These are phyloP conservation scores for Garrulus glandarius DNA, from an alignment of 2,797 vertebrate species.

Conservation along the genomic window DNA sequence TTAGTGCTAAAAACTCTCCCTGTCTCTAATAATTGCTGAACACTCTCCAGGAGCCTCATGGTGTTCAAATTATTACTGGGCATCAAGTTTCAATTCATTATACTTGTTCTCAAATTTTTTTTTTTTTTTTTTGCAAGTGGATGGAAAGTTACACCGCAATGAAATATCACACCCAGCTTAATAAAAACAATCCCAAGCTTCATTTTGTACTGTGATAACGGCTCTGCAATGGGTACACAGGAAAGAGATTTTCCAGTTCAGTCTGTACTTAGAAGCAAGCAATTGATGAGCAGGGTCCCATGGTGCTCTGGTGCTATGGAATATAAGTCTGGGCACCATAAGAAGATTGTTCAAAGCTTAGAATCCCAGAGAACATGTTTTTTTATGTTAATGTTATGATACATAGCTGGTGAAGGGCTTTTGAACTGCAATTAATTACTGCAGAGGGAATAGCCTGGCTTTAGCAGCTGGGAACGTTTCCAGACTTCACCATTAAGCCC, in stretches of 20 bases:
- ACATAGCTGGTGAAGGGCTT: constrained; percentile 26
- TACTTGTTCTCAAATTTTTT: background rate
- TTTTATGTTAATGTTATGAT: constrained; percentile 35
- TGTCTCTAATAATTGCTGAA: background rate
- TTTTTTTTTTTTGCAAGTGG: background rate
- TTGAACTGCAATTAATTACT: constrained; percentile 48
- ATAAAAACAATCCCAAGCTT: background rate
- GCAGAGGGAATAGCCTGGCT: constrained; percentile 39
- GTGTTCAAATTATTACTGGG: background rate
- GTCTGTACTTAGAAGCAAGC: background rate
- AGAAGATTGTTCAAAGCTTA: constrained; percentile 51
- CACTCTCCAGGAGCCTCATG: background rate
- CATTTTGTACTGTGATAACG: background rate
- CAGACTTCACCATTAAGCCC: constrained; percentile 38
- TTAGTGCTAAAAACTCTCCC: background rate
- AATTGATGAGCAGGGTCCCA: background rate
- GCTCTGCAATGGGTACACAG: background rate
- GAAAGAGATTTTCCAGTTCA: constrained; percentile 40
- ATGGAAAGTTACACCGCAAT: constrained; percentile 2
- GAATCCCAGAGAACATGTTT: background rate
- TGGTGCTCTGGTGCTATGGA: background rate
- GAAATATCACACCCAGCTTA: constrained; percentile 6
- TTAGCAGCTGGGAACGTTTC: constrained; percentile 41
- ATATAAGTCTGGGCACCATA: background rate
- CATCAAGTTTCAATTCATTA: background rate